Conservation (phyloP, 92 coral and sea anemone species). For the Pocillopora grandis region DNA sequence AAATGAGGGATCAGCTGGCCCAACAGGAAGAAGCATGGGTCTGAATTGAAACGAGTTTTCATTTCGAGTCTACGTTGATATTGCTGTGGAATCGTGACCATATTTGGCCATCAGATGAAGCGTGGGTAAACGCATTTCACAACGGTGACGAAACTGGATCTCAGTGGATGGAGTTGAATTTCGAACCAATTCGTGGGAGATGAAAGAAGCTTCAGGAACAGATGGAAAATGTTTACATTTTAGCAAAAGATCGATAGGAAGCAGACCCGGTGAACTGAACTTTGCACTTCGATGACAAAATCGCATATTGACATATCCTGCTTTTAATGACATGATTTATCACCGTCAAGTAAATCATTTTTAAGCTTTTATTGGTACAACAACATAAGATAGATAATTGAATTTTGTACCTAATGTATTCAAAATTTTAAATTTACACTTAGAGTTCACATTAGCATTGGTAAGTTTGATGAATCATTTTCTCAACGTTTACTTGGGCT, state of each 20-base stretch:
- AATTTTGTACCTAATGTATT: neutral
- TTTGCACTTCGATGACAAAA: neutral
- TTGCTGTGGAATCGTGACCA: neutral
- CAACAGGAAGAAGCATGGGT: slow-evolving; percentile 45
- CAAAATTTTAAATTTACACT: neutral
- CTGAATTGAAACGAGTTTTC: neutral
- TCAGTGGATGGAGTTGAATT: neutral
- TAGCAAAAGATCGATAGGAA: neutral
- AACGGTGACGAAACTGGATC: neutral
- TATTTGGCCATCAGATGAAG: neutral
- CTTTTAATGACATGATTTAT: neutral
- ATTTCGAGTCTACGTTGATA: neutral
- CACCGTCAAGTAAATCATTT: neutral
- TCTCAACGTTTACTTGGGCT: neutral
- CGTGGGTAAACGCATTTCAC: neutral
- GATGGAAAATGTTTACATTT: neutral
- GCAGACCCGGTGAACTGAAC: neutral
- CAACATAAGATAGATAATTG: neutral
- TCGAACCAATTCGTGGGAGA: neutral
- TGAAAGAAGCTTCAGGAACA: neutral
- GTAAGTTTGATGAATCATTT: neutral
- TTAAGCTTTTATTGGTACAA: slow-evolving; percentile 5
- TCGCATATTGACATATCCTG: neutral
- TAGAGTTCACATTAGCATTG: neutral
- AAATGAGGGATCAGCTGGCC: slow-evolving; percentile 34